Evolutionary conservation across 1,140 invertebrate genomes (phyloP).

Genomic region (Triops longicaudatus): DNA sequence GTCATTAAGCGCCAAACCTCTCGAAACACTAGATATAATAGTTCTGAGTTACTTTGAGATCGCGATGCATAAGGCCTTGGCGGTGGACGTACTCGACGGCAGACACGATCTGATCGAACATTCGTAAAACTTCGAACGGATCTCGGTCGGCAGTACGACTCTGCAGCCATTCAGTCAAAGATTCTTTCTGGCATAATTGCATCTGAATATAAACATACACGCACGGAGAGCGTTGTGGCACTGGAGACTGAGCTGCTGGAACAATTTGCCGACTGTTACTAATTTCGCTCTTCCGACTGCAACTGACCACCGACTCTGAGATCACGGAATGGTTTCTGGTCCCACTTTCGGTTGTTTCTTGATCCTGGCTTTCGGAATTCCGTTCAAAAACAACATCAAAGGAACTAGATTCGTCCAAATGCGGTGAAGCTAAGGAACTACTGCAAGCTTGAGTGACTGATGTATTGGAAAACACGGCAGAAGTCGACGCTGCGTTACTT

Average conservation of each 20-base stretch:
- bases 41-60: slow-evolving; percentile 64
- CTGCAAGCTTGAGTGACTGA: neutral
- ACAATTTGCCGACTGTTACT: neutral
- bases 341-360: neutral
- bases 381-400: neutral
- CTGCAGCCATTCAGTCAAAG: slow-evolving; percentile 80
- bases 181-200: slow-evolving; percentile 85
- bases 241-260: neutral
- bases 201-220: slow-evolving; percentile 92
- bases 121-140: slow-evolving; percentile 50
- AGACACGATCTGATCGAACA: slow-evolving; percentile 86
- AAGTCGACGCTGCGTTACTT: neutral
- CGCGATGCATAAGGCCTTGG: slow-evolving; percentile 83
- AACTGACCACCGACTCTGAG: neutral
- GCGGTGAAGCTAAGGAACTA: neutral
- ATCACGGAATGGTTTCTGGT: neutral
- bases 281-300: too few relatives aligned
- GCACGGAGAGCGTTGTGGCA: neutral
- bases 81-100: slow-evolving; percentile 93
- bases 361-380: neutral
- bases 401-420: neutral
- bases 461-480: neutral
- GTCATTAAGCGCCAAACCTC: neutral
- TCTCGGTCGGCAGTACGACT: slow-evolving; percentile 40
- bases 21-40: neutral